Percentiles rank a stretch among this genome's conserved stretches.
phyloP scores from a whole-genome alignment of 2,113 vertebrate species.

The Coryphaenoides rupestris region DNA sequence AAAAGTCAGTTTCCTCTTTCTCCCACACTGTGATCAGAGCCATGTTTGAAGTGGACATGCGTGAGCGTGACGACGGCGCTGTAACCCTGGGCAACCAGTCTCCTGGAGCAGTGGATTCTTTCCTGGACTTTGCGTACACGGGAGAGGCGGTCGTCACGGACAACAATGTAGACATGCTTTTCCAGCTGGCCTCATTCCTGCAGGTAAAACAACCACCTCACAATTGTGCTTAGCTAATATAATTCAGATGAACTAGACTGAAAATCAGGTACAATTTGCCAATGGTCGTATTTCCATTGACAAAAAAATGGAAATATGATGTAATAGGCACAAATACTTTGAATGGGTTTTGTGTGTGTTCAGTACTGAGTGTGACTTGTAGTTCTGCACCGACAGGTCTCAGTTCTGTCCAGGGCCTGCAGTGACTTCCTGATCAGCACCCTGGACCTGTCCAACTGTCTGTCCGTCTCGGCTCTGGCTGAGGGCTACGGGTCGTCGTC shows the following conservation, averaged over 20 bases:
- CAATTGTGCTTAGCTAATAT: neutral
- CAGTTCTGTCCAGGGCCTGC: constrained; percentile 87
- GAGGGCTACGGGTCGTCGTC: constrained; percentile 87
- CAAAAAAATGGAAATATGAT: neutral
- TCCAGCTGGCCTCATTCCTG: constrained; percentile 93
- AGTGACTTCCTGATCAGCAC: constrained; percentile 91
- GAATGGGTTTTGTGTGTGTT: too few relatives aligned
- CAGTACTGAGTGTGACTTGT: neutral
- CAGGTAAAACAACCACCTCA: constrained; percentile 65
- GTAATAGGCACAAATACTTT: too few relatives aligned
- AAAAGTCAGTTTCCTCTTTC: too few relatives aligned
- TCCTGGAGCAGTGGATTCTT: constrained; percentile 79
- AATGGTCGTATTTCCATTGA: too few relatives aligned
- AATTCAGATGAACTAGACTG: neutral
- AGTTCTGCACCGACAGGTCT: constrained; percentile 57
- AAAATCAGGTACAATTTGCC: neutral
- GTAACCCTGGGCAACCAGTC: constrained; percentile 89
- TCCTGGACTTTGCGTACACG: constrained; percentile 95
- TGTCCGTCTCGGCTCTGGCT: constrained; percentile 84
- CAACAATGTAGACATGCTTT: constrained; percentile 91
- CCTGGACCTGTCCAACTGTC: constrained; percentile 87
- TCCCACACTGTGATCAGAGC: constrained; percentile 62
- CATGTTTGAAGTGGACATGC: constrained; percentile 98
- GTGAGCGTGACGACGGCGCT: constrained; percentile 86
- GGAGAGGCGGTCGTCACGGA: constrained; percentile 89